Conservation (phyloP, 2,113 vertebrate genomes). For the Butorides virescens region DNA sequence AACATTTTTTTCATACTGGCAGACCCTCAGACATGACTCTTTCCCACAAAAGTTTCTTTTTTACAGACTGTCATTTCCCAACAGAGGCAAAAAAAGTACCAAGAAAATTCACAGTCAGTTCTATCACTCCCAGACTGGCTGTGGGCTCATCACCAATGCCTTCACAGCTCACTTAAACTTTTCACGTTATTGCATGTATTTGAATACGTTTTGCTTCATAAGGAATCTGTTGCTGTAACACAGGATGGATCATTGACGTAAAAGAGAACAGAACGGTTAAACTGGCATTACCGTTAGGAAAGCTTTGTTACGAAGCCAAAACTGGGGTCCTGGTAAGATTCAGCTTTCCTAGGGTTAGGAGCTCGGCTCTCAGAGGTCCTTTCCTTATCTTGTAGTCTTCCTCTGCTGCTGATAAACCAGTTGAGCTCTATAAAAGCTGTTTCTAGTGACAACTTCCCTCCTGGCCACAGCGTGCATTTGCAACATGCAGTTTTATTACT, state of each 20-base stretch:
- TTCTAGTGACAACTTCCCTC: background rate
- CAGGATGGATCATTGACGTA: background rate
- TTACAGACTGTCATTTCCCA: background rate
- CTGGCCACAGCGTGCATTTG: background rate
- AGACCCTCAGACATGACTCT: background rate
- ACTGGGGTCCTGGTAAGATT: background rate
- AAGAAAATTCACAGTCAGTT: background rate
- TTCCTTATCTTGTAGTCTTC: background rate
- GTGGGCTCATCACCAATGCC: background rate
- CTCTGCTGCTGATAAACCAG: background rate
- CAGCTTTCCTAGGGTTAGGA: background rate
- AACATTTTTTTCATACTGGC: background rate
- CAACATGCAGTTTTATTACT: constrained; percentile 3
- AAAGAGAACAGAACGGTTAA: background rate
- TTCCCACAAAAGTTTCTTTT: background rate
- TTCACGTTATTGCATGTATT: background rate
- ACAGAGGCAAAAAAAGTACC: background rate
- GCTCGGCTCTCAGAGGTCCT: background rate
- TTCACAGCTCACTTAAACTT: background rate
- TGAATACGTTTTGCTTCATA: background rate
- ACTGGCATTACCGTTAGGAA: background rate
- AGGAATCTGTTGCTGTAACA: background rate
- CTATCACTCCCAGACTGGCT: background rate
- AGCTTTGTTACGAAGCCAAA: background rate
- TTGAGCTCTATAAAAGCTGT: background rate